phyloP scores from a whole-genome alignment of 1,140 invertebrate genomes.

The Semibalanus balanoides region DNA sequence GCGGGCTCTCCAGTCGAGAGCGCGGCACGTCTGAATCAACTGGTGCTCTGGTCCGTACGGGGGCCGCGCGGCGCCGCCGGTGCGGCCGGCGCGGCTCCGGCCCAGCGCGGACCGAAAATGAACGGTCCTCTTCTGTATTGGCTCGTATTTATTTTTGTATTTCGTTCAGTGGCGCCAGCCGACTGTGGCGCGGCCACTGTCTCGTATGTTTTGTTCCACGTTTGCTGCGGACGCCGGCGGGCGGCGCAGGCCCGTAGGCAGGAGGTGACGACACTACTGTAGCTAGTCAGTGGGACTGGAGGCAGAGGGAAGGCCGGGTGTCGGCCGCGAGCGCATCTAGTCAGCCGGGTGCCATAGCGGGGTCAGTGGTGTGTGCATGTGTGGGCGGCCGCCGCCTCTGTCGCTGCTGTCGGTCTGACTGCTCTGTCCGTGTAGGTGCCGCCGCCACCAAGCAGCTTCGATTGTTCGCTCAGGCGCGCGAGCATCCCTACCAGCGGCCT shows the following conservation, averaged over 20 bases:
- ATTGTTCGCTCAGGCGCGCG: background rate
- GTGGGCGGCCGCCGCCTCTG: too few relatives aligned
- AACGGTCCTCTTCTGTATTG: background rate
- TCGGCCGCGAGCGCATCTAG: background rate
- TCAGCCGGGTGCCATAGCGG: background rate
- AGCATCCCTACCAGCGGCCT: background rate
- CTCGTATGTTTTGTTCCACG: slow-evolving; percentile 1
- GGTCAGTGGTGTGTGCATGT: background rate
- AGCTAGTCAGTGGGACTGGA: background rate
- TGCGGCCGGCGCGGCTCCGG: too few relatives aligned
- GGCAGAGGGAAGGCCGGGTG: too few relatives aligned
- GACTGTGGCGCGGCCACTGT: background rate
- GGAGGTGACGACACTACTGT: background rate
- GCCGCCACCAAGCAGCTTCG: background rate
- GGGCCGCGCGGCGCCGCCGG: too few relatives aligned
- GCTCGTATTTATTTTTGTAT: slow-evolving; percentile 1
- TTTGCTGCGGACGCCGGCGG: background rate
- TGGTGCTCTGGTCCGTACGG: background rate
- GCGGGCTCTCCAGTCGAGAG: background rate
- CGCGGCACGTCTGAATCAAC: background rate
- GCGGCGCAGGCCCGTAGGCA: too few relatives aligned
- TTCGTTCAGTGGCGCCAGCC: background rate
- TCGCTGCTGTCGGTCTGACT: background rate
- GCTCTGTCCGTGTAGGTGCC: background rate
- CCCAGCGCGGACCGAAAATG: background rate